Conservation (phyloP, 2,113 vertebrate genomes). For the Acinonyx jubatus region DNA sequence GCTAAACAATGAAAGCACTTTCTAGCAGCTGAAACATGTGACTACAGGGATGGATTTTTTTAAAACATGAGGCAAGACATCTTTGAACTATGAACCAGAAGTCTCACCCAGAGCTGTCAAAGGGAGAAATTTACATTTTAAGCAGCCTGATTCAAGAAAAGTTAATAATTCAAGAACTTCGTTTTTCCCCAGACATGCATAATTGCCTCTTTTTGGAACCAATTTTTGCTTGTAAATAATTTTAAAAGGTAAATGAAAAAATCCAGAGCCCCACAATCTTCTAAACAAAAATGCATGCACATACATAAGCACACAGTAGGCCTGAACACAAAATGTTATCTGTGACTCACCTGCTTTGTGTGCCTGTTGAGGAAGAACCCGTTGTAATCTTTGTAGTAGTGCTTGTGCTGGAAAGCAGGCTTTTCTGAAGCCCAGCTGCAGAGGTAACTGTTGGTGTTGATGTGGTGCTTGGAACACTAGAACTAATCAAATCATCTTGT, state of each 20-base stretch:
- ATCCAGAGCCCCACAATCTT: slow-evolving; percentile 86
- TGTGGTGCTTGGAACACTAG: slow-evolving; percentile 90
- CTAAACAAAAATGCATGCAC: slow-evolving; percentile 89
- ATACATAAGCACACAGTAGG: slow-evolving; percentile 85
- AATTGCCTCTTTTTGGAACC: slow-evolving; percentile 70
- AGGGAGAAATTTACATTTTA: slow-evolving; percentile 67
- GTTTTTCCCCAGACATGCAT: slow-evolving; percentile 61
- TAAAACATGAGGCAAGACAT: slow-evolving; percentile 74
- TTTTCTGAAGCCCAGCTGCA: slow-evolving; percentile 92
- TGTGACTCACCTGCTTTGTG: slow-evolving; percentile 92
- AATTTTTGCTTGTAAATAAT: slow-evolving; percentile 76
- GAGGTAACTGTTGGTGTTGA: slow-evolving; percentile 96
- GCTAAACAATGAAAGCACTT: slow-evolving; percentile 90
- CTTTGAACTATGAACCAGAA: slow-evolving; percentile 69
- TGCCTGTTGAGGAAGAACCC: slow-evolving; percentile 88
- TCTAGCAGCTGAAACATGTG: slow-evolving; percentile 84
- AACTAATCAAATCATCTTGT: slow-evolving; percentile 93
- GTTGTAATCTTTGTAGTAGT: slow-evolving; percentile 88
- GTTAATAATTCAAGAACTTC: slow-evolving; percentile 66
- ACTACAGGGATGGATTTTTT: slow-evolving; percentile 87
- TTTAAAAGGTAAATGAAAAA: slow-evolving; percentile 82
- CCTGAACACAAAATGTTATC: slow-evolving; percentile 69
- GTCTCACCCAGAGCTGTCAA: slow-evolving; percentile 76
- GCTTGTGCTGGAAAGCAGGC: slow-evolving; percentile 91
- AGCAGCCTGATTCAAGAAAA: slow-evolving; percentile 60